phyloP scores from a whole-genome alignment of 2,888 invertebrate species.

The Malthinus flaveolus region DNA sequence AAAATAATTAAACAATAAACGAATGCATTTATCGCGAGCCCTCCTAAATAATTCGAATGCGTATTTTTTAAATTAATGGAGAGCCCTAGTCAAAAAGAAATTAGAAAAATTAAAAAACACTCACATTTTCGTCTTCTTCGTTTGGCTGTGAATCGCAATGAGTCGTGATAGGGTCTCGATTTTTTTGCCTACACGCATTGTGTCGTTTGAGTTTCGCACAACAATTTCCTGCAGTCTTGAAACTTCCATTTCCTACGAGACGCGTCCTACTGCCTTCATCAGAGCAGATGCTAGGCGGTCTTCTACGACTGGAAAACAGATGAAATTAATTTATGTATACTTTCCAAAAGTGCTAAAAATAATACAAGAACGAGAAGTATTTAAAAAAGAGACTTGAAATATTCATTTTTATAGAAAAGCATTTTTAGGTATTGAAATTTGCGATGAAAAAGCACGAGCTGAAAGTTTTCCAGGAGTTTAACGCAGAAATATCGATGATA shows the following conservation, averaged over 20 bases:
- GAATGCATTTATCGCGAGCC: too few species aligned
- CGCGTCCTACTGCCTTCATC: slow-evolving; percentile 43
- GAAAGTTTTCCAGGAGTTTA: too few species aligned
- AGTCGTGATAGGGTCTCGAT: slow-evolving; percentile 38
- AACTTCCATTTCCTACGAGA: slow-evolving; percentile 43
- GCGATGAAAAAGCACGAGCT: too few species aligned
- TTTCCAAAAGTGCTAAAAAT: background rate
- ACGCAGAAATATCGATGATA: too few species aligned
- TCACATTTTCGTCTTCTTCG: slow-evolving; percentile 15
- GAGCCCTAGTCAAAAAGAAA: background rate
- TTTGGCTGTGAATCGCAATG: slow-evolving; percentile 11
- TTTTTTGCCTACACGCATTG: slow-evolving; percentile 52
- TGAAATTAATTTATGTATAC: background rate
- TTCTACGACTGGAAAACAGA: slow-evolving; percentile 42
- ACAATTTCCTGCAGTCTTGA: slow-evolving; percentile 48
- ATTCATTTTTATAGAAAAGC: too few species aligned
- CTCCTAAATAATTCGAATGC: too few species aligned
- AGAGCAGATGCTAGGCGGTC: slow-evolving; percentile 47
- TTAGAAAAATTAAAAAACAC: slow-evolving; percentile 7
- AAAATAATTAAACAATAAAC: too few species aligned
- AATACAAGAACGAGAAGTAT: too few species aligned
- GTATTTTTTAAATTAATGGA: too few species aligned
- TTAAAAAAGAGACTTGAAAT: too few species aligned
- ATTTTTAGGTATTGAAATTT: too few species aligned
- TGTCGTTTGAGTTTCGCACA: slow-evolving; percentile 52